These are phyloP conservation scores for Atherinosoma microstoma DNA, from an alignment of 2,797 vertebrate species.

Conservation along the genomic window DNA sequence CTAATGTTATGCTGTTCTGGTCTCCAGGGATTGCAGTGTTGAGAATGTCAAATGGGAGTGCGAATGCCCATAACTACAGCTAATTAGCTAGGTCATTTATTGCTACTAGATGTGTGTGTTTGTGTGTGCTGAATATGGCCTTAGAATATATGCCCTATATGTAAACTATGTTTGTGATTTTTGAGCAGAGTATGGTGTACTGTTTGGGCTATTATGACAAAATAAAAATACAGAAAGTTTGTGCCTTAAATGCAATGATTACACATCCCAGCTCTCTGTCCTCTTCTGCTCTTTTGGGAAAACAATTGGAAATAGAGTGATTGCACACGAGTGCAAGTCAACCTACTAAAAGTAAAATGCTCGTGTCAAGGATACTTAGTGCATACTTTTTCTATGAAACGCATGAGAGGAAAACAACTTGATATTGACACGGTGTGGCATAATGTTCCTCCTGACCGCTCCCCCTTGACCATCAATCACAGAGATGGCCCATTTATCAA, in stretches of 20 bases:
- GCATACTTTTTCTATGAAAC: conserved; percentile 37
- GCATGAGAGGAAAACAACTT: conserved; percentile 60
- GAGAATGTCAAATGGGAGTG: conserved; percentile 66
- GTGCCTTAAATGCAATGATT: conserved; percentile 10
- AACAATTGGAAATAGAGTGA: background rate
- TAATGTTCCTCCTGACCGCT: conserved; percentile 66
- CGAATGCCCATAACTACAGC: conserved; percentile 67
- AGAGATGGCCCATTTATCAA: conserved; percentile 76
- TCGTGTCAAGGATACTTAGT: conserved; percentile 52
- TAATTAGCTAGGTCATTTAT: conserved; percentile 65
- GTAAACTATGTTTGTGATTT: background rate
- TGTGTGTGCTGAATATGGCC: conserved; percentile 3
- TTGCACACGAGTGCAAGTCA: background rate
- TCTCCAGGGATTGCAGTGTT: conserved; percentile 64
- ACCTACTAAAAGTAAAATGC: conserved; percentile 35
- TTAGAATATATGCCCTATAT: conserved; percentile 3
- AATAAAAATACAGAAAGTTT: background rate
- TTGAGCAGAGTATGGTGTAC: background rate
- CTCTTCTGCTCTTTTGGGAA: background rate
- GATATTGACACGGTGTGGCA: conserved; percentile 69
- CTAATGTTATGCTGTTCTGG: conserved; percentile 59
- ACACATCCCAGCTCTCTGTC: background rate
- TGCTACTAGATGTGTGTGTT: conserved; percentile 23
- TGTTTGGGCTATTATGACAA: background rate
- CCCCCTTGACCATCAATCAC: conserved; percentile 78